Evolutionary conservation across 2,113 vertebrate species (phyloP), one percentile per base, ranked within the genome.

Genomic region (Tragulus kanchil): DNA sequence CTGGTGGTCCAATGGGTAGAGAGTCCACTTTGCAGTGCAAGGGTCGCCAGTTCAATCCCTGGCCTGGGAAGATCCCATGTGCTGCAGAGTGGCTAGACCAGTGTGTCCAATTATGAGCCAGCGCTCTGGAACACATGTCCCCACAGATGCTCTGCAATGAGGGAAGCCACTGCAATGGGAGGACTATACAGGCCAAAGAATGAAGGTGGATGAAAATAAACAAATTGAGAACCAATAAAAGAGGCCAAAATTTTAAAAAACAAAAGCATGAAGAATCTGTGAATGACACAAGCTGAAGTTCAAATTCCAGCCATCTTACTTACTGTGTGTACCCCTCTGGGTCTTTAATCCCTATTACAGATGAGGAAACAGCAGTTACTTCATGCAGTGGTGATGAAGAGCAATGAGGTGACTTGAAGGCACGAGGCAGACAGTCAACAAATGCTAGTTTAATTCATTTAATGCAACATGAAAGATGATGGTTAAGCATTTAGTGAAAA

Each of bases 401-500:
- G 71, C 50, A 71, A 52, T 12, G 31, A 67, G 31, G 25, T 5
- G 65, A 42, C 0, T 0, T 7, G 19, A 65, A 85, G 67, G 31
- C 48, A 42, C 6, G 16, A 1, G 25, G 75, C 36, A 3, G 42
- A 50, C 28, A 64, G 17, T 14, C 59, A 73, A 58, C 1, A 77
- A n/a, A 75, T 4, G 42, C 67, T 50, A 54, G 42, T 81, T 69
- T 16, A 0, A 45, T 7, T 88, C 75, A 77, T 54, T 42, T 17
- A n/a, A 50, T 48, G 71, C 5, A 62, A 21, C 36, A 67, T 13
- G 7, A 94, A 90, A 50, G 12, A 84, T 4, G 15, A 11, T 75
- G 42, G 54, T 56, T 73, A 67, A 45, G 48, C 82, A 79, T 52
- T 45, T 21, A 17, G 13, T 69, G 23, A 94, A 90, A 90, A 90